phyloP scores from a whole-genome alignment of 2,888 invertebrate species.

The Cheilosia vulpina region DNA sequence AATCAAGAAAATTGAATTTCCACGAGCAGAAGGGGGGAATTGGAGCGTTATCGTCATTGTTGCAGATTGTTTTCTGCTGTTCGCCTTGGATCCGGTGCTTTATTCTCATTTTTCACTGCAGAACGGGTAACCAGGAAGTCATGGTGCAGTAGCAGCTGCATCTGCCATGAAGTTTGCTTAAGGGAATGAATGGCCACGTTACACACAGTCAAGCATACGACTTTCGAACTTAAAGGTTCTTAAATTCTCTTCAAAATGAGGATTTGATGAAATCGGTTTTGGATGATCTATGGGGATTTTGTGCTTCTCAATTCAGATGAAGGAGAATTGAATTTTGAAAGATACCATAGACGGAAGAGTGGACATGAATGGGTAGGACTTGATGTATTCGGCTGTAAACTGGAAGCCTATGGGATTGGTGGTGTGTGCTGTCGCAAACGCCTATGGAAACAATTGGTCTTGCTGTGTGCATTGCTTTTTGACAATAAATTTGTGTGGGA shows the following conservation, averaged over 20 bases:
- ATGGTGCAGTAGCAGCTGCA: slow-evolving; percentile 40
- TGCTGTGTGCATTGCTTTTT: neutral
- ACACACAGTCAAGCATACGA: slow-evolving; percentile 30
- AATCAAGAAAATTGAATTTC: slow-evolving; percentile 71
- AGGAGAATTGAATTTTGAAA: slow-evolving; percentile 3
- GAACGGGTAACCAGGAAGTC: slow-evolving; percentile 52
- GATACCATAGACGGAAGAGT: neutral
- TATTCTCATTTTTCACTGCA: slow-evolving; percentile 3
- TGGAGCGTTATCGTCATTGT: slow-evolving; percentile 58
- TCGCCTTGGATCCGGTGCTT: slow-evolving; percentile 45
- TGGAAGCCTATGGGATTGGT: neutral
- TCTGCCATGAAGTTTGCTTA: slow-evolving; percentile 35
- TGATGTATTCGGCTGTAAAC: neutral
- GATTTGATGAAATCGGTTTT: slow-evolving; percentile 11
- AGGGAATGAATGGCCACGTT: slow-evolving; percentile 11
- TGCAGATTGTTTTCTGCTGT: slow-evolving; percentile 57
- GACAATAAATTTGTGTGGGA: no score
- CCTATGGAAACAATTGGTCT: neutral
- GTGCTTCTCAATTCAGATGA: neutral
- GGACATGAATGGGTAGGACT: neutral
- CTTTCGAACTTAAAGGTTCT: slow-evolving; percentile 35
- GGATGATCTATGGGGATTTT: slow-evolving; percentile 2
- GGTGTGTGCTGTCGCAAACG: neutral
- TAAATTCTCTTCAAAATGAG: slow-evolving; percentile 20
- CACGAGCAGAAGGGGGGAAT: slow-evolving; percentile 15